Evolutionary conservation across 2,113 vertebrate genomes (phyloP).

Genomic region (Pseudonaja textilis): DNA sequence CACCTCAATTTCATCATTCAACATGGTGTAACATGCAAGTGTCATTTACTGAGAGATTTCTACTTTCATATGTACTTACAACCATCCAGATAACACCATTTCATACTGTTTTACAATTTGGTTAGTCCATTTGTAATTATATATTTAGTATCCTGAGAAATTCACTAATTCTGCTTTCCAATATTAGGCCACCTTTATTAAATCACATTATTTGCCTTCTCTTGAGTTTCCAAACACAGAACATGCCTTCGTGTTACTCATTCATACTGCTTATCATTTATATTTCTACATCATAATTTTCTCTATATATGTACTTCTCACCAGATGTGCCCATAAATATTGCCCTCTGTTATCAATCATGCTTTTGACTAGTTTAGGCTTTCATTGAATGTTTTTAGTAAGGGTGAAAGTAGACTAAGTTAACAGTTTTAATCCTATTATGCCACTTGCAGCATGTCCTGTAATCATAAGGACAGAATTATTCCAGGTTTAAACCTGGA

Average conservation of each 20-base stretch:
- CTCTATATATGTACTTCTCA: neutral
- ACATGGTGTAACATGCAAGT: neutral
- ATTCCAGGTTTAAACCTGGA: neutral
- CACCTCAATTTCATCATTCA: neutral
- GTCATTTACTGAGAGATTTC: neutral
- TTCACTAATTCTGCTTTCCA: neutral
- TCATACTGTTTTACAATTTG: neutral
- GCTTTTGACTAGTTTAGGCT: neutral
- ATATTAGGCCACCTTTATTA: neutral
- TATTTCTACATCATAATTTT: neutral
- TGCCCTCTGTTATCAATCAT: neutral
- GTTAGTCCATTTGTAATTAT: neutral
- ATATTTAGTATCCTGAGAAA: neutral
- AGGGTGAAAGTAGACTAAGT: neutral
- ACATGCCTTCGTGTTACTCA: neutral
- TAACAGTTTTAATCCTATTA: neutral
- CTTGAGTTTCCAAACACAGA: neutral
- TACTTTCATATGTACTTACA: neutral
- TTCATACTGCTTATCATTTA: neutral
- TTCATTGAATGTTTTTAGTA: neutral
- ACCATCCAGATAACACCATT: neutral
- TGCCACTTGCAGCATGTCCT: neutral
- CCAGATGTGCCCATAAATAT: neutral
- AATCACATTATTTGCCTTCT: neutral
- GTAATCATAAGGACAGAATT: neutral